Evolutionary conservation across 2,888 invertebrate genomes (phyloP).

Genomic region (Conops quadrifasciatus): DNA sequence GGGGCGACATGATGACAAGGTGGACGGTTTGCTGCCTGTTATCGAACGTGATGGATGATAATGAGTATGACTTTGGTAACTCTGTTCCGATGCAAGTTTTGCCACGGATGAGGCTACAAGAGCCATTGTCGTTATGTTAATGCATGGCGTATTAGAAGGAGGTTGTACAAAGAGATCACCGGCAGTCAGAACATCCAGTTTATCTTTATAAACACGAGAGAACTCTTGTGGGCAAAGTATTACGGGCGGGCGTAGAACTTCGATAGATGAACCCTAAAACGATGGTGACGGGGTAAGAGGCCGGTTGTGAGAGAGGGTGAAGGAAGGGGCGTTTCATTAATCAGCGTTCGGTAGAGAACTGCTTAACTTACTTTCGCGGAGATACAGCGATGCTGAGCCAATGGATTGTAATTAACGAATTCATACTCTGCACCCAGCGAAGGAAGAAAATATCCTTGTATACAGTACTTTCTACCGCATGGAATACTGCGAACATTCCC

Average conservation of each 20-base stretch:
- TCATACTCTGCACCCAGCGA: slow-evolving; percentile 49
- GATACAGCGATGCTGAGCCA: slow-evolving; percentile 49
- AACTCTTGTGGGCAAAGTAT: slow-evolving; percentile 48
- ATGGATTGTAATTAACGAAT: slow-evolving; percentile 52
- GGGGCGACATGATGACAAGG: not conserved
- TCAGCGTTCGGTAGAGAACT: not conserved
- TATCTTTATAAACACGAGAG: slow-evolving; percentile 46
- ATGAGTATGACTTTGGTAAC: not conserved
- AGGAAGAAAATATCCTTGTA: slow-evolving; percentile 54
- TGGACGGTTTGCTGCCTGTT: not conserved
- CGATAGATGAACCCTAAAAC: slow-evolving; percentile 38
- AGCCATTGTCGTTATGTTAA: slow-evolving; percentile 47
- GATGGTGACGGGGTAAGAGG: not conserved
- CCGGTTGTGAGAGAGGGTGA: not conserved
- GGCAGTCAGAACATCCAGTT: slow-evolving; percentile 49
- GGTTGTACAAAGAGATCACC: slow-evolving; percentile 50
- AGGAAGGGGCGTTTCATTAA: not conserved
- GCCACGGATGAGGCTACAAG: slow-evolving; percentile 39
- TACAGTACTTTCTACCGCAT: slow-evolving; percentile 47
- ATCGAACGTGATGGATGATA: too few species aligned
- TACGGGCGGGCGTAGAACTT: slow-evolving; percentile 45
- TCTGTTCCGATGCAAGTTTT: slow-evolving; percentile 31
- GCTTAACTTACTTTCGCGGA: slow-evolving; percentile 44
- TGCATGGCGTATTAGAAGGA: slow-evolving; percentile 49
- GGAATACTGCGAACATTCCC: slow-evolving; percentile 45